Conservation (phyloP, 2,888 invertebrate genomes). For the Aleiodes leptofemur region DNA sequence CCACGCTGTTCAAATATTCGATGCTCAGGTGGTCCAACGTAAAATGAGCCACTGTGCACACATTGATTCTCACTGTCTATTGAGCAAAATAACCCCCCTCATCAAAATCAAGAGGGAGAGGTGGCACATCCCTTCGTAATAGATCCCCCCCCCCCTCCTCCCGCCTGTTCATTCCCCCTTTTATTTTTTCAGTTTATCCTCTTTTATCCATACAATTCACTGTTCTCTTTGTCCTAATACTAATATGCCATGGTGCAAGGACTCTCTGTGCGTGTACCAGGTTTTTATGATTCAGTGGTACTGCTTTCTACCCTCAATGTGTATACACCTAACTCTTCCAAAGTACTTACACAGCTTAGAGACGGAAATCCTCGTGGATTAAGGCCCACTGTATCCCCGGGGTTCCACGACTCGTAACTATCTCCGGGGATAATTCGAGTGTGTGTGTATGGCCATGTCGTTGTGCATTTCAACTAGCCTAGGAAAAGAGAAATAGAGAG, state of each 20-base stretch:
- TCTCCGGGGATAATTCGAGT: constrained; percentile 47
- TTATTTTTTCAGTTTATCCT: constrained; percentile 43
- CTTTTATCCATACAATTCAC: constrained; percentile 23
- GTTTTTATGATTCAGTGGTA: constrained; percentile 53
- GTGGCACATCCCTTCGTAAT: background rate
- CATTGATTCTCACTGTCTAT: constrained; percentile 56
- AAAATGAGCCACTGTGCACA: constrained; percentile 68
- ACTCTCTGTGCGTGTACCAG: constrained; percentile 24
- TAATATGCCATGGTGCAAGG: constrained; percentile 13
- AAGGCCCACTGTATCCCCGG: constrained; percentile 50
- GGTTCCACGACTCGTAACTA: constrained; percentile 45
- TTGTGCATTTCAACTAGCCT: constrained; percentile 43
- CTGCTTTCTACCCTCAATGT: constrained; percentile 29
- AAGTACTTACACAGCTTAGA: constrained; percentile 58
- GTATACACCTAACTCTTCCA: constrained; percentile 53
- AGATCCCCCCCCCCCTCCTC: constrained; percentile 14
- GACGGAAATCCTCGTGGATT: constrained; percentile 56
- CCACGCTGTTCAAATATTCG: constrained; percentile 61
- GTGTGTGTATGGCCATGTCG: constrained; percentile 30
- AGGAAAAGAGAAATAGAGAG: background rate
- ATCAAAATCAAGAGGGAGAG: constrained; percentile 30
- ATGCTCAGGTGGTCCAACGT: constrained; percentile 65
- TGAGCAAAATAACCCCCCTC: constrained; percentile 41
- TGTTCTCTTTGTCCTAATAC: background rate
- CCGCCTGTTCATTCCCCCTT: background rate